Percentiles rank a stretch among this genome's conserved stretches.
Evolutionary conservation across 2,888 invertebrate species (phyloP).

Genomic region (Rhagonycha lutea): DNA sequence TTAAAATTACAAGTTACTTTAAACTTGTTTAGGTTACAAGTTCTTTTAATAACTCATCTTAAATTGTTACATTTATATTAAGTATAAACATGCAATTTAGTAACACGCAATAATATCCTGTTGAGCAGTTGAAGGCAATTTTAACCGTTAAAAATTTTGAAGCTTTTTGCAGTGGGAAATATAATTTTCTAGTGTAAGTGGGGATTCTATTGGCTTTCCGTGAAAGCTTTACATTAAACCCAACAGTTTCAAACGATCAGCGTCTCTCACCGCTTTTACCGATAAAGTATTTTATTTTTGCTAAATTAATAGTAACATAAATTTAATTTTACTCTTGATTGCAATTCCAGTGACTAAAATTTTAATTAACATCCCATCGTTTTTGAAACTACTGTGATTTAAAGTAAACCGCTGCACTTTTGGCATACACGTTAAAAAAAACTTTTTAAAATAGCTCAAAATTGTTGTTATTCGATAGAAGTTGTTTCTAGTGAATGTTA

Average conservation of each 20-base stretch:
- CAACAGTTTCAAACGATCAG: conserved; percentile 33
- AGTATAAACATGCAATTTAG: conserved; percentile 6
- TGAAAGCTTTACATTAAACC: conserved; percentile 41
- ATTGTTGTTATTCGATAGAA: background rate
- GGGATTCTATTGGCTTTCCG: conserved; percentile 52
- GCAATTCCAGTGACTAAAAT: conserved; percentile 25
- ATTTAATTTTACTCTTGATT: conserved; percentile 24
- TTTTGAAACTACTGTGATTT: conserved; percentile 25
- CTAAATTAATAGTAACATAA: conserved; percentile 28
- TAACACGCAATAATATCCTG: conserved; percentile 26
- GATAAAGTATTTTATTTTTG: conserved; percentile 28
- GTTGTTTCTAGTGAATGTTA: conserved; percentile 16
- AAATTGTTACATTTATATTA: background rate
- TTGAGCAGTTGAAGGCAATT: conserved; percentile 21
- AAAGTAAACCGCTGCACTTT: conserved; percentile 10
- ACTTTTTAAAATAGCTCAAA: conserved; percentile 6
- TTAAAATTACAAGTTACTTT: background rate
- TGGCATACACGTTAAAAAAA: background rate
- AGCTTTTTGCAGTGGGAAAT: conserved; percentile 21
- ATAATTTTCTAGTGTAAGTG: conserved; percentile 43
- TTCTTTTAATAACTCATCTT: background rate
- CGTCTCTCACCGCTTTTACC: conserved; percentile 28
- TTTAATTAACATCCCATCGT: conserved; percentile 13
- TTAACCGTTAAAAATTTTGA: conserved; percentile 24
- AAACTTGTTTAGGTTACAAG: background rate